A percentile compares a stretch with the other conserved stretches of the same genome.
These are phyloP conservation scores for Tetragnatha montana DNA, from an alignment of 2,888 invertebrate genomes.

Conservation along the genomic window DNA sequence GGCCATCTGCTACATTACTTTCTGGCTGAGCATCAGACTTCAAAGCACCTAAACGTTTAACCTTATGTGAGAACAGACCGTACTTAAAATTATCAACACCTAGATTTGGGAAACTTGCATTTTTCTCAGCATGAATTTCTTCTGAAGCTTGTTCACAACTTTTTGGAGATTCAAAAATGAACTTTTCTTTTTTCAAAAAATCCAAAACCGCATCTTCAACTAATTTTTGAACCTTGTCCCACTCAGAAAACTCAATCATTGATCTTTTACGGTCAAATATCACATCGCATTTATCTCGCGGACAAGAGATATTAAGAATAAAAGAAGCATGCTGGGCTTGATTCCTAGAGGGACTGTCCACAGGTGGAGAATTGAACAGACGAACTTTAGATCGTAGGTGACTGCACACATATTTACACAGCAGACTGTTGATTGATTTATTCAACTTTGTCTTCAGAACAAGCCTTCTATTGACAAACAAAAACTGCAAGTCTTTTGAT, in stretches of 20 bases:
- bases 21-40: background rate
- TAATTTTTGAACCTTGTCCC: constrained; percentile 77
- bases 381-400: constrained; percentile 60
- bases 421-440: constrained; percentile 76
- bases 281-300: constrained; percentile 78
- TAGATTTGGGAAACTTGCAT: constrained; percentile 17
- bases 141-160: background rate
- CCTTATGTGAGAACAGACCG: constrained; percentile 61
- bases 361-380: background rate
- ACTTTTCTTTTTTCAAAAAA: constrained; percentile 37
- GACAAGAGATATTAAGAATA: constrained; percentile 80
- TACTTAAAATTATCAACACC: constrained; percentile 44
- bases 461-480: constrained; percentile 82
- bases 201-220: constrained; percentile 76
- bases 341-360: constrained; percentile 36
- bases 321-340: constrained; percentile 75
- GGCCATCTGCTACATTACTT: background rate
- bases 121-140: background rate
- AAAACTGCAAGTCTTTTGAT: constrained; percentile 79
- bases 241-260: constrained; percentile 79
- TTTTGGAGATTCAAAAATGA: constrained; percentile 4
- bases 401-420: constrained; percentile 74
- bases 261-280: constrained; percentile 78
- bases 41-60: constrained; percentile 14
- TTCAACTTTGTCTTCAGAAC: constrained; percentile 79